These are phyloP conservation scores for Thymelicus lineola DNA, from an alignment of 2,888 invertebrate species.

Conservation along the genomic window DNA sequence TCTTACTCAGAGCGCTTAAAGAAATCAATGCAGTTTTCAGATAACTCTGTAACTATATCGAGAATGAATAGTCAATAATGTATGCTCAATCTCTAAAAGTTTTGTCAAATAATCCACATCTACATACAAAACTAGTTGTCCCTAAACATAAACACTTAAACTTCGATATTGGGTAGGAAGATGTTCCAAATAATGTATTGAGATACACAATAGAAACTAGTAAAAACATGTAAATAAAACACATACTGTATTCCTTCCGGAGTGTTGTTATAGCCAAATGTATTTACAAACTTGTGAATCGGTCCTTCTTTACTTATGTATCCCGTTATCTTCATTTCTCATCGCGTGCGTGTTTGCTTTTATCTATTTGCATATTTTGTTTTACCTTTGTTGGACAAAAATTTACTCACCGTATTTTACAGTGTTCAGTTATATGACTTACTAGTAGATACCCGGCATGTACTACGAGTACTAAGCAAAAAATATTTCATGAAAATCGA, in stretches of 20 bases:
- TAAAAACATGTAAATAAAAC: constrained; percentile 20
- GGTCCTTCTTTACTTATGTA: constrained; percentile 18
- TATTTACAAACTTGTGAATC: constrained; percentile 23
- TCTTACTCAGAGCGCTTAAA: too few species aligned
- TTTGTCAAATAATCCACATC: too few species aligned
- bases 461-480: too few species aligned
- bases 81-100: too few species aligned
- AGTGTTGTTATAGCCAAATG: constrained; percentile 12
- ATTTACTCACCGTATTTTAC: neutral
- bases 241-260: neutral
- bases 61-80: too few species aligned
- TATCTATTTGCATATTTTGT: neutral
- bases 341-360: neutral
- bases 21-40: too few species aligned
- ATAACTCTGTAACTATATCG: too few species aligned
- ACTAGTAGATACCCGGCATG: too few species aligned
- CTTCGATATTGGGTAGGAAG: constrained; percentile 23
- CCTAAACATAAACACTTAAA: constrained; percentile 20
- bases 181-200: constrained; percentile 10
- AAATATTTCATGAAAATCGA: too few species aligned
- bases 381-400: neutral
- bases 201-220: constrained; percentile 17
- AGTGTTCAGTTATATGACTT: too few species aligned
- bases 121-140: neutral
- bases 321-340: constrained; percentile 15